Conservation (phyloP, 1,140 invertebrate genomes). For the Drosophila subobscura region DNA sequence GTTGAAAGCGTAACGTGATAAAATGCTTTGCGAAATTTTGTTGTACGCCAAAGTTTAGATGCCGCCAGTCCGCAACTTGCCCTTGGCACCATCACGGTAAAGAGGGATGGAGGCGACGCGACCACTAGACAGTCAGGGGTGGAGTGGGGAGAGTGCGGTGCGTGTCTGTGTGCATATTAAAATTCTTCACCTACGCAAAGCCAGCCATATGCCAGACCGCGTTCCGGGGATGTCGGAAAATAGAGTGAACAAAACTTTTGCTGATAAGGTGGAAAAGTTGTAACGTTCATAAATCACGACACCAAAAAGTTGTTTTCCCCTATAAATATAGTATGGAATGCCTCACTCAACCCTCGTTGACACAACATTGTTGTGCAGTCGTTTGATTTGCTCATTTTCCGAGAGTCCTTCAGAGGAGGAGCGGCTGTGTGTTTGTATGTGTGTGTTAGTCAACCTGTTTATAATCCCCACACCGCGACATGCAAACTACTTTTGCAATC, state of each 20-base stretch:
- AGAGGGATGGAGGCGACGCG: background rate
- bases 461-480: slow-evolving; percentile 54
- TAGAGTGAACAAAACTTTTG: slow-evolving; percentile 68
- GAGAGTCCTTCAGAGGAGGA: background rate
- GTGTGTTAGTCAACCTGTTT: slow-evolving; percentile 54
- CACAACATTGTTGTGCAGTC: slow-evolving; percentile 46
- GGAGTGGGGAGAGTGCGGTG: background rate
- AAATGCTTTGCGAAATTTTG: slow-evolving; percentile 73
- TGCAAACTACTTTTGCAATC: slow-evolving; percentile 60
- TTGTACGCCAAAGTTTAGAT: slow-evolving; percentile 69
- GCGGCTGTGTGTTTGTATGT: background rate
- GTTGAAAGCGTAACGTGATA: slow-evolving; percentile 80
- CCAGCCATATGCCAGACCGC: slow-evolving; percentile 53
- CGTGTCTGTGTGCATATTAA: slow-evolving; percentile 59
- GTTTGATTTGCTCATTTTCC: slow-evolving; percentile 59
- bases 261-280: slow-evolving; percentile 80
- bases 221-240: slow-evolving; percentile 19
- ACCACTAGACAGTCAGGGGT: background rate
- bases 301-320: slow-evolving; percentile 75
- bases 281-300: slow-evolving; percentile 81
- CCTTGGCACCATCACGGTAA: slow-evolving; percentile 43
- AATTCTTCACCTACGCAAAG: slow-evolving; percentile 62
- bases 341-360: slow-evolving; percentile 7
- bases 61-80: slow-evolving; percentile 71
- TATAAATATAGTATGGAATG: slow-evolving; percentile 67